Evolutionary conservation across 2,888 invertebrate genomes (phyloP).

Genomic region (Pollenia amentaria): DNA sequence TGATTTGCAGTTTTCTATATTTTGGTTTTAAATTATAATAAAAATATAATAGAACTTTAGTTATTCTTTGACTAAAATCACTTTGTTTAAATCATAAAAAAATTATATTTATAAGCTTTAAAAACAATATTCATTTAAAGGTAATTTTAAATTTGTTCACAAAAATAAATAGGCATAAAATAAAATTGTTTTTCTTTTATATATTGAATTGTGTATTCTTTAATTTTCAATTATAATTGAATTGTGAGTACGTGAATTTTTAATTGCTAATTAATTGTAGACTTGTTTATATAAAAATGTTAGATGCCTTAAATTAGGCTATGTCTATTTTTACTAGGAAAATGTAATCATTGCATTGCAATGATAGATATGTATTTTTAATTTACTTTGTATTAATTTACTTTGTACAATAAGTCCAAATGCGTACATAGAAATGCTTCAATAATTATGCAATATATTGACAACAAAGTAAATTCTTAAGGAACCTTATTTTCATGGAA

Average conservation of each 20-base stretch:
- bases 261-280: background rate
- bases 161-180: background rate
- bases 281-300: background rate
- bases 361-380: too few relatives aligned
- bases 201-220: too few relatives aligned
- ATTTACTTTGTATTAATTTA: too few relatives aligned
- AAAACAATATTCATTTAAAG: constrained; percentile 21
- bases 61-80: background rate
- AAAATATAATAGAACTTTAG: background rate
- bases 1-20: background rate
- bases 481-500: too few relatives aligned
- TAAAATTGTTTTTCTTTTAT: background rate
- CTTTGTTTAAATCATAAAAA: background rate
- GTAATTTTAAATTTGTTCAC: background rate
- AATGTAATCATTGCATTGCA: too few relatives aligned
- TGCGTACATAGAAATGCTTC: too few relatives aligned
- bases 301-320: background rate
- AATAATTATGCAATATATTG: too few relatives aligned
- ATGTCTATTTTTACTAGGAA: too few relatives aligned
- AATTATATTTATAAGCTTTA: background rate
- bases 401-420: too few relatives aligned
- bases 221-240: too few relatives aligned
- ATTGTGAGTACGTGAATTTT: background rate
- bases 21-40: background rate
- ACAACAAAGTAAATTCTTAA: too few relatives aligned